A percentile compares a stretch with the other conserved stretches of the same genome.
Conservation (phyloP, 2,888 invertebrate species). For the Drosophila maculinotata region DNA sequence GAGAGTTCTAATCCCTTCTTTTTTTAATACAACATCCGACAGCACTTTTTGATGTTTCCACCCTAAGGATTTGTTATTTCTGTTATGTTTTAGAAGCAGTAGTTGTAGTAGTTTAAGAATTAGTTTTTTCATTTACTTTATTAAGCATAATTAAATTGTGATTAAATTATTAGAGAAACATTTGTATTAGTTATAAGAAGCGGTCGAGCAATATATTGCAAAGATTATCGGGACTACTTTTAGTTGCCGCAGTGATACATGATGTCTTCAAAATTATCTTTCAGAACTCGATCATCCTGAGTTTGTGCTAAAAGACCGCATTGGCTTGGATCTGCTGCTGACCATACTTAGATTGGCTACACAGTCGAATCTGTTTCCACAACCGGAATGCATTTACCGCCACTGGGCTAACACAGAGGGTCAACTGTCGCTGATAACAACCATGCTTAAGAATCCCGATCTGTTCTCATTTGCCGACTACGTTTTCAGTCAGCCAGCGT, state of each 20-base stretch:
- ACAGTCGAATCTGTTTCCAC: constrained; percentile 92
- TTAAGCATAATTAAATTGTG: neutral
- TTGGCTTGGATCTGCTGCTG: constrained; percentile 92
- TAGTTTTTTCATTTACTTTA: constrained; percentile 3
- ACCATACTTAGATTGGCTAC: constrained; percentile 93
- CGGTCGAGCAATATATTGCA: neutral
- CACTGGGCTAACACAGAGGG: constrained; percentile 97
- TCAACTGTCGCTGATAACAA: constrained; percentile 94
- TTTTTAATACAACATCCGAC: no score
- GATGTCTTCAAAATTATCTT: constrained; percentile 22
- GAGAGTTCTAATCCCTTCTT: no score
- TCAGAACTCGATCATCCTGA: constrained; percentile 92
- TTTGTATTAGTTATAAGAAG: neutral
- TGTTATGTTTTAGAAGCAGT: neutral
- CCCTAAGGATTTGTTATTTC: neutral
- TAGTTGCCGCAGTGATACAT: neutral
- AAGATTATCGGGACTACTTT: constrained; percentile 2
- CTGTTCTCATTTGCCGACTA: constrained; percentile 97
- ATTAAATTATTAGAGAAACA: neutral
- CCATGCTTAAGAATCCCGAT: constrained; percentile 95
- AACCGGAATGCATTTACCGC: constrained; percentile 93
- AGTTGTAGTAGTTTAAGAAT: neutral
- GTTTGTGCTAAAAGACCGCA: constrained; percentile 94
- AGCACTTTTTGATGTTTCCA: no score
- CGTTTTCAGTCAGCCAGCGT: constrained; percentile 93